Conservation (phyloP, 2,113 vertebrate species). For the Verasper variegatus region DNA sequence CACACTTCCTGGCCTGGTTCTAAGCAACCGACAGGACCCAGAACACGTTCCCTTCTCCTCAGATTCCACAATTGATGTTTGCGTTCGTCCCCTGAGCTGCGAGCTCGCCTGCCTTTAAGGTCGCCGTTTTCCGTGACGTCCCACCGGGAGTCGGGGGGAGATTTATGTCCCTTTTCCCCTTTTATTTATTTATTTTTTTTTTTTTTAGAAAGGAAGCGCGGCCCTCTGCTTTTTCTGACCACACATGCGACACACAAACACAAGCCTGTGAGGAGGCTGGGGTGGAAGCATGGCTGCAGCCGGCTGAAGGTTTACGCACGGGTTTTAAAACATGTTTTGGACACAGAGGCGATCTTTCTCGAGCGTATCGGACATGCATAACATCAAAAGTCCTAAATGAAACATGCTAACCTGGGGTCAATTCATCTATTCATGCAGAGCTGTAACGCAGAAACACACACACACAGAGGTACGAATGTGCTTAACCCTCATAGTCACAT, state of each 20-base stretch:
- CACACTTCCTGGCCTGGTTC: constrained; percentile 72
- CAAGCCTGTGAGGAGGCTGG: constrained; percentile 37
- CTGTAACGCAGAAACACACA: constrained; percentile 20
- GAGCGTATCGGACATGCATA: too few species aligned
- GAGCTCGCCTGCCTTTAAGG: constrained; percentile 65
- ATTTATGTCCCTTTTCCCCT: constrained; percentile 76
- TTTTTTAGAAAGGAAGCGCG: constrained; percentile 42
- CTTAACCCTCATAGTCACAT: constrained; percentile 38
- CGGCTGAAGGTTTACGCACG: constrained; percentile 17
- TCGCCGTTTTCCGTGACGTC: constrained; percentile 76
- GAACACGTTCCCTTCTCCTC: constrained; percentile 64
- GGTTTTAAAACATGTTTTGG: background rate
- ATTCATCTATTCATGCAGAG: constrained; percentile 52
- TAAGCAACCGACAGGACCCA: constrained; percentile 81
- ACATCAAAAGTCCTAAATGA: background rate
- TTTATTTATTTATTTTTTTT: too few species aligned
- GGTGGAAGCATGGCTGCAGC: constrained; percentile 2
- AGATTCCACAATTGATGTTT: constrained; percentile 78
- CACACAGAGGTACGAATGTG: constrained; percentile 17
- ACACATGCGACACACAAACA: constrained; percentile 62
- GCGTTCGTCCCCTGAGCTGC: constrained; percentile 69
- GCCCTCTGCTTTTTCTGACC: constrained; percentile 57
- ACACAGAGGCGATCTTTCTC: constrained; percentile 14
- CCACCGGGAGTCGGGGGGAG: constrained; percentile 63
- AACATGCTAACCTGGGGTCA: constrained; percentile 52